Evolutionary conservation across 2,888 invertebrate genomes (phyloP).

Genomic region (Eupithecia abbreviata): DNA sequence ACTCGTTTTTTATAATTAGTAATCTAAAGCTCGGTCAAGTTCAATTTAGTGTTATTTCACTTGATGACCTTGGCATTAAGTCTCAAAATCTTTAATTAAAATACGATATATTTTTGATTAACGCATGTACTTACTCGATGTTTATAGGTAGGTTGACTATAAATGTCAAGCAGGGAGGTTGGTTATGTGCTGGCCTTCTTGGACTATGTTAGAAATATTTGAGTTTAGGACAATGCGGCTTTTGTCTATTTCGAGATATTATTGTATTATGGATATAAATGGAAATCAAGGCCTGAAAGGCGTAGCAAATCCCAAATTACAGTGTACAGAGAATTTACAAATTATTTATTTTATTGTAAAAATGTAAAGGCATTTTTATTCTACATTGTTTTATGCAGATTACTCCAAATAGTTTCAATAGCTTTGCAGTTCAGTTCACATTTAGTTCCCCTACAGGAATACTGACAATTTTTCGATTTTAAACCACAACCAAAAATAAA

Average conservation of each 20-base stretch:
- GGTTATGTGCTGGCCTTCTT: background rate
- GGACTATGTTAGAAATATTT: background rate
- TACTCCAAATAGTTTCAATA: background rate
- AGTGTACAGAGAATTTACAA: too few species aligned
- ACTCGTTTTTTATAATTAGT: background rate
- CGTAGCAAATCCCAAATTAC: background rate
- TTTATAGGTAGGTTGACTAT: too few species aligned
- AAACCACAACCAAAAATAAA: slow-evolving; percentile 37
- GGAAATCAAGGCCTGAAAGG: background rate
- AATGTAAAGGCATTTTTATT: background rate
- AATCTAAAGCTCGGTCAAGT: background rate
- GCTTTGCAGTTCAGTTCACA: background rate
- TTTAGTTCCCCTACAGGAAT: background rate
- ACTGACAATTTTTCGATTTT: slow-evolving; percentile 34
- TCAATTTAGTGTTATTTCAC: background rate
- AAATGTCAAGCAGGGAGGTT: background rate
- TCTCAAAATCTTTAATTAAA: background rate
- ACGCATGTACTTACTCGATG: too few species aligned
- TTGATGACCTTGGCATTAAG: background rate
- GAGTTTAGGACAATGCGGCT: background rate
- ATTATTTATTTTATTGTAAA: background rate
- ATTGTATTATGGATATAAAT: background rate
- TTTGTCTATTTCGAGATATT: background rate
- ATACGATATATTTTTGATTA: too few species aligned
- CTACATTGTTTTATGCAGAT: background rate